phyloP scores from a whole-genome alignment of 1,140 invertebrate genomes.

The Brachionus angularis region DNA sequence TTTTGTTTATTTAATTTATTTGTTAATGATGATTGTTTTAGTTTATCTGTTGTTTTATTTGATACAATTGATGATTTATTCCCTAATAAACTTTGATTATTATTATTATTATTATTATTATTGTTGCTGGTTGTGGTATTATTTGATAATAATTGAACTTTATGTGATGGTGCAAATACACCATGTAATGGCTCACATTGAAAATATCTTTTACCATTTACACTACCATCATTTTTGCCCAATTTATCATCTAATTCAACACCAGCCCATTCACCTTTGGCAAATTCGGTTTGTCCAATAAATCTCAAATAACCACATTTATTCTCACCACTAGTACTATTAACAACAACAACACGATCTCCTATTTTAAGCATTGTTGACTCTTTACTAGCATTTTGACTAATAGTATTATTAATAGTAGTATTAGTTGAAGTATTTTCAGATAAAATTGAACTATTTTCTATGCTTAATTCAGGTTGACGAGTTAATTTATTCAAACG shows the following conservation, averaged over 20 bases:
- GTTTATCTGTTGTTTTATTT: too few species aligned
- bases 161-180: slow-evolving; percentile 78
- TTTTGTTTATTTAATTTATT: not conserved
- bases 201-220: slow-evolving; percentile 85
- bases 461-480: slow-evolving; percentile 64
- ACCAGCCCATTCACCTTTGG: slow-evolving; percentile 84
- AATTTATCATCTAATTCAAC: slow-evolving; percentile 85
- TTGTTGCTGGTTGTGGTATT: not conserved
- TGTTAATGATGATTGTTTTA: not conserved
- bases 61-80: too few species aligned
- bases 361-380: slow-evolving; percentile 47
- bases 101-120: not conserved
- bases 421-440: slow-evolving; percentile 47
- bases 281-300: slow-evolving; percentile 80
- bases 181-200: slow-evolving; percentile 82
- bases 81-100: too few species aligned
- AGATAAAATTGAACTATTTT: too few species aligned
- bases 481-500: slow-evolving; percentile 78
- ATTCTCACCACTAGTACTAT: slow-evolving; percentile 57
- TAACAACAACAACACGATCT: slow-evolving; percentile 15
- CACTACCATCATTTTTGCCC: slow-evolving; percentile 92
- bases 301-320: slow-evolving; percentile 81
- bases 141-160: slow-evolving; percentile 12
- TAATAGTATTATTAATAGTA: not conserved
- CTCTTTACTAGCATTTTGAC: slow-evolving; percentile 35